Evolutionary conservation across 2,888 invertebrate species (phyloP).

Genomic region (Enoplolaimus lenunculus): DNA sequence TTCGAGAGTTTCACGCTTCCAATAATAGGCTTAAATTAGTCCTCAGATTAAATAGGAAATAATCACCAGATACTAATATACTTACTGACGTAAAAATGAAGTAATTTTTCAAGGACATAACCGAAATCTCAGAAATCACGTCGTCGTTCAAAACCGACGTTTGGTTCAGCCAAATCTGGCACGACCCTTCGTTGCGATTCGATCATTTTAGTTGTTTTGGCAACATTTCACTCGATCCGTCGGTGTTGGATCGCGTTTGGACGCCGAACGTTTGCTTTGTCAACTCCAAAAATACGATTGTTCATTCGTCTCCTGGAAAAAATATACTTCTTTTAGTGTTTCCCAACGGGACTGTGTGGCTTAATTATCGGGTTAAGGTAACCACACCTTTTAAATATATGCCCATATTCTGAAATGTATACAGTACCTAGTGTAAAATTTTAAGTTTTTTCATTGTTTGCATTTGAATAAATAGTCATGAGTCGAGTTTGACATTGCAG

Average conservation of each 20-base stretch:
- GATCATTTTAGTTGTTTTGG: background rate
- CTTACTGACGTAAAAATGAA: too few relatives aligned
- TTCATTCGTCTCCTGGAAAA: conserved; percentile 14
- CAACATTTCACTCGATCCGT: background rate
- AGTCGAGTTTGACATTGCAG: too few relatives aligned
- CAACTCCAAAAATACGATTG: conserved; percentile 16
- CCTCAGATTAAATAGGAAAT: too few relatives aligned
- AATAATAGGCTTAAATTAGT: too few relatives aligned
- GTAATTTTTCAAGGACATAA: too few relatives aligned
- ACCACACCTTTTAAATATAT: background rate
- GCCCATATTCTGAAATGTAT: too few relatives aligned
- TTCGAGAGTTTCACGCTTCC: too few relatives aligned
- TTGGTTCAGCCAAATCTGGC: conserved; percentile 13
- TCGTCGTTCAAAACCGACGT: conserved; percentile 12
- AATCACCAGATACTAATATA: too few relatives aligned
- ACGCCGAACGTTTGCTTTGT: conserved; percentile 18
- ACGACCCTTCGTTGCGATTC: conserved; percentile 4
- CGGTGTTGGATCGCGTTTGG: conserved; percentile 11
- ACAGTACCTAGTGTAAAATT: too few relatives aligned
- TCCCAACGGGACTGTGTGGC: conserved; percentile 19
- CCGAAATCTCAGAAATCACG: conserved; percentile 2
- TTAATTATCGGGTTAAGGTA: conserved; percentile 15
- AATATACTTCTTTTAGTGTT: conserved; percentile 16
- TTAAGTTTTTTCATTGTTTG: too few relatives aligned
- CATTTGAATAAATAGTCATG: too few relatives aligned